Base-by-base conservation (phyloP, 2,113 vertebrate species). In the Anhinga rufa region DNA sequence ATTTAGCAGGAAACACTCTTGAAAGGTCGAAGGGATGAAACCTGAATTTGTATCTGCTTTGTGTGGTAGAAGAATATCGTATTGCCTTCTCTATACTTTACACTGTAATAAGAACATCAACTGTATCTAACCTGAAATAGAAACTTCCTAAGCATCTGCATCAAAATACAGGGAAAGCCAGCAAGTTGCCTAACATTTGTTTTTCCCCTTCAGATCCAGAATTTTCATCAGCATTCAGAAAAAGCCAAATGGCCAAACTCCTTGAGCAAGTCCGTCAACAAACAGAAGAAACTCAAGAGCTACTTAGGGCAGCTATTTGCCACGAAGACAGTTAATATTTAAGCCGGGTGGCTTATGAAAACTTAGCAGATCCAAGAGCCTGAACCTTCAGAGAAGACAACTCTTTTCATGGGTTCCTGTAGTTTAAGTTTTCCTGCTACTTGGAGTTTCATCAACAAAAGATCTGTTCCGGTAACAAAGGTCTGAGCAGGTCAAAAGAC, bases 241-340 rank as follows among this genome's bases (percentile, higher is more conserved):
- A 92, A 80, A 95, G 88, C 79, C 92, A 94, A 74, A 77, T 97
- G 77, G 90, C 83, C 72, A 86, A 94, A 83, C 96, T 96, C 83
- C 97, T 98, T 55, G 76, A 97, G 49, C 93, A 94, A 92, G 31
- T 98, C 62, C 91, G 10, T 55, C 97, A 97, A 75, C 97, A 98
- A 84, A 98, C 97, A 69, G 96, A 97, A 82, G 95, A 98, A 96
- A 98, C 95, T 54, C 97, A 96, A 79, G 95, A 97, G 55, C 95
- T 98, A 65, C 98, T 98, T 13, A 92, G 78, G 91, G 86, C 75
- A 90, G 97, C 92, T 83, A 31, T 96, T 61, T 93, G 49, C 92
- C 81, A 81, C 0, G 76, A 93, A 83, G 92, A 96, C 17, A 93
- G 79, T 86, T 91, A 93, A 88, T 71, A 68, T 90, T 83, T 86